Evolutionary conservation across 2,113 vertebrate genomes (phyloP).

Genomic region (Ciconia maguari): DNA sequence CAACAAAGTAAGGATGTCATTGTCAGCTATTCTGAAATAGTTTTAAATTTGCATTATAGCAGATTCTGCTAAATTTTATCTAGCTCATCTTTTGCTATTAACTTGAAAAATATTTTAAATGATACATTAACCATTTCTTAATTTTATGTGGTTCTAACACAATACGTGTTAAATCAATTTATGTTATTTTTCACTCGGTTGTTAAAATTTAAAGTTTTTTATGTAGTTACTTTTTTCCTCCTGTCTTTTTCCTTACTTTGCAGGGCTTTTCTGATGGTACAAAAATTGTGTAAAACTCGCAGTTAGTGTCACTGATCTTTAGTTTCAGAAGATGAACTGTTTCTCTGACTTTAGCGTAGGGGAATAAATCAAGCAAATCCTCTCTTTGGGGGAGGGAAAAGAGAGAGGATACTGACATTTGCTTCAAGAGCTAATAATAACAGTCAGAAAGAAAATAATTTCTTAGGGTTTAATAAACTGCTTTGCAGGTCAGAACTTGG

Average conservation of each 20-base stretch:
- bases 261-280: neutral
- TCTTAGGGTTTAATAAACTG: neutral
- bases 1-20: neutral
- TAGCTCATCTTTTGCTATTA: neutral
- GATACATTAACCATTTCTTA: neutral
- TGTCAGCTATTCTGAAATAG: neutral
- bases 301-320: neutral
- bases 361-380: neutral
- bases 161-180: neutral
- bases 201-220: neutral
- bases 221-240: neutral
- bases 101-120: neutral
- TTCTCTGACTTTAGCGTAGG: neutral
- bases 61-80: neutral
- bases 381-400: neutral
- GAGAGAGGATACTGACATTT: neutral
- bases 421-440: neutral
- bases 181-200: neutral
- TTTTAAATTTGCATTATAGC: neutral
- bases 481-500: neutral
- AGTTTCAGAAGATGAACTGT: neutral
- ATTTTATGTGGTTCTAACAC: neutral
- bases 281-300: neutral
- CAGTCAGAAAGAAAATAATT: neutral
- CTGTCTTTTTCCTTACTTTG: neutral